Evolutionary conservation across 2,888 invertebrate genomes (phyloP).

Genomic region (Morinoia aosen): DNA sequence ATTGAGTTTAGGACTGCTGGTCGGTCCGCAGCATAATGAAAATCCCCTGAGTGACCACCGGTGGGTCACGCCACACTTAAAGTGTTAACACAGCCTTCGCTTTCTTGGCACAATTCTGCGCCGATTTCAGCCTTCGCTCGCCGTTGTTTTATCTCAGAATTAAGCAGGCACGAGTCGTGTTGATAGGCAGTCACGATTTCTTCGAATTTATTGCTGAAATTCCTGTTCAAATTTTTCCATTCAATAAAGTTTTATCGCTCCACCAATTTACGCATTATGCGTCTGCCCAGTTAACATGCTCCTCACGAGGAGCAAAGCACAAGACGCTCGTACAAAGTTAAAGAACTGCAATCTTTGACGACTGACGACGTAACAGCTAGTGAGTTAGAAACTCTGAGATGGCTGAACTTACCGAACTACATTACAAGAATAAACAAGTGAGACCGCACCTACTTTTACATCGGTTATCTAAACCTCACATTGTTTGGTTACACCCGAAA

Average conservation of each 20-base stretch:
- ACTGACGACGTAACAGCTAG: not conserved
- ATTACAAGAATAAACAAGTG: not conserved
- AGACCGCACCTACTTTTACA: not conserved
- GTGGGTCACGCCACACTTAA: too few species aligned
- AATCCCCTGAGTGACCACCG: too few species aligned
- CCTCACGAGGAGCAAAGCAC: not conserved
- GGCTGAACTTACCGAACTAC: not conserved
- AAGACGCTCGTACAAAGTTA: not conserved
- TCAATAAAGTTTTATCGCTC: not conserved
- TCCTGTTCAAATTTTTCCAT: not conserved
- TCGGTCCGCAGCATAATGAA: too few species aligned
- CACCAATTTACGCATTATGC: not conserved
- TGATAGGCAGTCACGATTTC: not conserved
- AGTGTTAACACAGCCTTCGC: too few species aligned
- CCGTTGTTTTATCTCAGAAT: too few species aligned
- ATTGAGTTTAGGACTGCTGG: too few species aligned
- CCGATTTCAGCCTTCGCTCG: too few species aligned
- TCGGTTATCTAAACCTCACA: not conserved
- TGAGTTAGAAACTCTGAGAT: not conserved
- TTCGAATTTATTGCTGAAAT: not conserved
- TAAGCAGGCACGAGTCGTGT: too few species aligned
- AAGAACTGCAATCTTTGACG: not conserved
- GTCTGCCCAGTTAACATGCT: not conserved
- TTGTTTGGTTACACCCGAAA: not conserved
- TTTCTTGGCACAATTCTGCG: not conserved